Evolutionary conservation across 2,797 vertebrate species (phyloP).

Genomic region (Bradypus variegatus): DNA sequence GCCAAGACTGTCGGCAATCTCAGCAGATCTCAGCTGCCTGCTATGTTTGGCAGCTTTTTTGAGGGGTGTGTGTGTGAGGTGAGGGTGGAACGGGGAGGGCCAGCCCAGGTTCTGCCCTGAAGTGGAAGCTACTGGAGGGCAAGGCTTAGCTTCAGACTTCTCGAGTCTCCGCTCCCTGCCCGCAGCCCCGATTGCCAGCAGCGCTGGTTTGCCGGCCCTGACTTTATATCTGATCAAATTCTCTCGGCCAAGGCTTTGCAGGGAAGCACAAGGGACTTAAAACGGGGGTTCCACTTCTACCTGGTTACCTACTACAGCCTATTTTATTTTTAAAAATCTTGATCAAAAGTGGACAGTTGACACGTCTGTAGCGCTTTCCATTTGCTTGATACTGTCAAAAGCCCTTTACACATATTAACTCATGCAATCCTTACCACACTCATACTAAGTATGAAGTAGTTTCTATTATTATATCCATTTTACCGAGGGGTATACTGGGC

Average conservation of each 20-base stretch:
- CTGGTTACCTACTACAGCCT: background rate
- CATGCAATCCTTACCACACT: background rate
- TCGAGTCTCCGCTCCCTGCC: background rate
- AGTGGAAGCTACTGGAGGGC: background rate
- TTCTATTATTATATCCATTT: background rate
- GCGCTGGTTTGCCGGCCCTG: background rate
- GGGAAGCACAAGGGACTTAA: background rate
- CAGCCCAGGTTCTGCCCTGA: background rate
- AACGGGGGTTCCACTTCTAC: background rate
- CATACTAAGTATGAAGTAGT: background rate
- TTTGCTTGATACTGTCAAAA: background rate
- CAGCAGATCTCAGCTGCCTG: background rate
- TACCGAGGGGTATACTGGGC: background rate
- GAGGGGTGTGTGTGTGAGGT: rapidly evolving
- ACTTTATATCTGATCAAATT: background rate
- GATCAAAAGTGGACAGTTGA: background rate
- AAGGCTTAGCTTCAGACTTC: background rate
- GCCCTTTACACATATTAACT: background rate
- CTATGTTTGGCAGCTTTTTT: background rate
- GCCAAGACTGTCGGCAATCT: background rate
- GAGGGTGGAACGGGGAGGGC: background rate
- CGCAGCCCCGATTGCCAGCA: background rate
- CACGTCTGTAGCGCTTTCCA: background rate
- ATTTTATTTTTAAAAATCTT: background rate
- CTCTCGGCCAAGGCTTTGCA: background rate